A percentile compares a stretch with the other conserved stretches of the same genome.
Conservation (phyloP, 2,113 vertebrate genomes). For the Syrrhaptes paradoxus region DNA sequence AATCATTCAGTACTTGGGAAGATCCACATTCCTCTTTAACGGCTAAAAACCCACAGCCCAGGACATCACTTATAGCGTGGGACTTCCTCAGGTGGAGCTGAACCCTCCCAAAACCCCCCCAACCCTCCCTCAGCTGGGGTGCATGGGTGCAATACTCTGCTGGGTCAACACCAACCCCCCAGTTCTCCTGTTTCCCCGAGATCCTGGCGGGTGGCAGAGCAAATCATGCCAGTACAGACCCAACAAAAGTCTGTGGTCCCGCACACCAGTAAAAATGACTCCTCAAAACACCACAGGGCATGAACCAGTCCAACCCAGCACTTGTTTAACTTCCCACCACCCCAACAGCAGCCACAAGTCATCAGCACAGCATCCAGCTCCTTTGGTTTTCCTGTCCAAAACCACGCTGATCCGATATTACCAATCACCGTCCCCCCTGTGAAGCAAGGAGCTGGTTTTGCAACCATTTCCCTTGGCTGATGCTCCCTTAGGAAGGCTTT, state of each 20-base stretch:
- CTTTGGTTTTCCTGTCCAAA: neutral
- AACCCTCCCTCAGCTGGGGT: neutral
- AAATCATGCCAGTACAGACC: neutral
- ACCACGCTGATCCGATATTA: fast-evolving
- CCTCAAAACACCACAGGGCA: fast-evolving
- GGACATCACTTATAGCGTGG: fast-evolving
- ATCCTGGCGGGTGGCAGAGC: neutral
- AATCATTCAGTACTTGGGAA: neutral
- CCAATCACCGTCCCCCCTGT: fast-evolving
- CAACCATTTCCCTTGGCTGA: fast-evolving
- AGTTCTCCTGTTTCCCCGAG: neutral
- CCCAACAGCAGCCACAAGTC: neutral
- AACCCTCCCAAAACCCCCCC: fast-evolving
- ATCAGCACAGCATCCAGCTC: neutral
- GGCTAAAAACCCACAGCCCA: neutral
- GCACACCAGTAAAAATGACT: neutral
- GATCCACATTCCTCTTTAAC: neutral
- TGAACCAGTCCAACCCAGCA: neutral
- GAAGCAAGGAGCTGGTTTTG: fast-evolving
- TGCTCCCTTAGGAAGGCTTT: neutral
- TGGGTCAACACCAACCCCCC: neutral
- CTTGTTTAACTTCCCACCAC: neutral
- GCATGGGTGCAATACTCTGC: neutral
- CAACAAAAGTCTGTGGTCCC: fast-evolving
- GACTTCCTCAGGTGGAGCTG: neutral